These are phyloP conservation scores for Tragelaphus scriptus DNA, from an alignment of 2,113 vertebrate species.

Conservation along the genomic window DNA sequence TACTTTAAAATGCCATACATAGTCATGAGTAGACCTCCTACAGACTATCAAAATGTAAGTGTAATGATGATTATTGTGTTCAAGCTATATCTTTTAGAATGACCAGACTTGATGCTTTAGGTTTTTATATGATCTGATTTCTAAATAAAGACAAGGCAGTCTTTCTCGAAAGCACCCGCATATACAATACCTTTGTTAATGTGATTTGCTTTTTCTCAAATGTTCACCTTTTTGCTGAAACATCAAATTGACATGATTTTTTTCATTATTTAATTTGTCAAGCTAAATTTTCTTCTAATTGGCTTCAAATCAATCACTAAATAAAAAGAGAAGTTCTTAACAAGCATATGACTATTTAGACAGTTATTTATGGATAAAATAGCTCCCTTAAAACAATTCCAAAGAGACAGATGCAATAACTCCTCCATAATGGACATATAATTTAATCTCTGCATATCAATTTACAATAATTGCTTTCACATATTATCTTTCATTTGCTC, in stretches of 20 bases:
- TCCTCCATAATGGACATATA: background rate
- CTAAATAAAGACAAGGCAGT: background rate
- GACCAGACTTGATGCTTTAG: conserved; percentile 53
- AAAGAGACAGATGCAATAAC: background rate
- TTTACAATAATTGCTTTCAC: background rate
- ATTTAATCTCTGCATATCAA: background rate
- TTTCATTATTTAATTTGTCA: background rate
- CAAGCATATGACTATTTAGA: background rate
- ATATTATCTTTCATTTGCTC: conserved; percentile 11
- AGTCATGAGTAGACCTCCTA: conserved; percentile 68
- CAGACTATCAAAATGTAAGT: conserved; percentile 62
- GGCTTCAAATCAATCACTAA: background rate
- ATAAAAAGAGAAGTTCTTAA: background rate
- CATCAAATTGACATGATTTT: background rate
- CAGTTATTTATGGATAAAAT: background rate
- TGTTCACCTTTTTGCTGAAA: background rate
- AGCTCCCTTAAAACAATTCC: background rate
- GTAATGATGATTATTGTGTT: conserved; percentile 66
- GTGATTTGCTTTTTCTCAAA: background rate
- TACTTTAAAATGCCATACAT: conserved; percentile 69
- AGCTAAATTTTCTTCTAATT: background rate
- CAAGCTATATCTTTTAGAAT: conserved; percentile 64
- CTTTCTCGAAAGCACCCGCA: background rate
- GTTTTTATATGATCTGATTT: background rate
- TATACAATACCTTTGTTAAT: background rate